Evolutionary conservation across 2,113 vertebrate species (phyloP).

Genomic region (Saccopteryx bilineata): DNA sequence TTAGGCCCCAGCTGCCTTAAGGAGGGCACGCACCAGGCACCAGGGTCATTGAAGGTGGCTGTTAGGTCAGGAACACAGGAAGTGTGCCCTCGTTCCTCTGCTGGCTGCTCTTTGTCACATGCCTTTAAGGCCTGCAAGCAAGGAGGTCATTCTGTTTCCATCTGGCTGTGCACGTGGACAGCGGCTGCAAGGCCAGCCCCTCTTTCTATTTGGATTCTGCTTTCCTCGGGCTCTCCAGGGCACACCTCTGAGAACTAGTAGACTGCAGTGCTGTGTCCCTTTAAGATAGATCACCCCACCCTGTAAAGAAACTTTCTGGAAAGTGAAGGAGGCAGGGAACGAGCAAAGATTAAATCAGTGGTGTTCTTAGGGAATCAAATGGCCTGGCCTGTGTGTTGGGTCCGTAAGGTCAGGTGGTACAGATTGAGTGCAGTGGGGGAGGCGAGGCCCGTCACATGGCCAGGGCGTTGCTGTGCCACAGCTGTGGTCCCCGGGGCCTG

Average conservation of each 20-base stretch:
- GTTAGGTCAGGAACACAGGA: constrained; percentile 8
- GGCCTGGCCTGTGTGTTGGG: neutral
- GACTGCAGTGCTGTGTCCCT: neutral
- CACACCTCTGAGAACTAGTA: neutral
- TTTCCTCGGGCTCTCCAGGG: neutral
- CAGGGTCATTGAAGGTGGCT: neutral
- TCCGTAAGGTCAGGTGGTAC: neutral
- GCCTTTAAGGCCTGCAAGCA: neutral
- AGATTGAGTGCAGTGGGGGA: neutral
- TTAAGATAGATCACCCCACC: neutral
- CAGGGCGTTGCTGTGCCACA: neutral
- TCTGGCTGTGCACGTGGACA: neutral
- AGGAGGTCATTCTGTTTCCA: neutral
- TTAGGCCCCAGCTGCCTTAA: neutral
- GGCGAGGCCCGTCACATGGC: neutral
- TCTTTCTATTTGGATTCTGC: constrained; percentile 37
- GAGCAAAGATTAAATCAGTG: neutral
- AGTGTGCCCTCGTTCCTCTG: neutral
- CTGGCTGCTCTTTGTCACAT: neutral
- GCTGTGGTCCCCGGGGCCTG: neutral
- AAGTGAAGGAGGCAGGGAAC: neutral
- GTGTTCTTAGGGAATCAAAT: neutral
- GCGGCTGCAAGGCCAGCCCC: neutral
- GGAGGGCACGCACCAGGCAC: neutral
- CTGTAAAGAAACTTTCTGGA: neutral